Percentiles rank a stretch among this genome's conserved stretches.
Evolutionary conservation across 1,140 invertebrate species (phyloP).

Genomic region (Leptoteleia sp.): DNA sequence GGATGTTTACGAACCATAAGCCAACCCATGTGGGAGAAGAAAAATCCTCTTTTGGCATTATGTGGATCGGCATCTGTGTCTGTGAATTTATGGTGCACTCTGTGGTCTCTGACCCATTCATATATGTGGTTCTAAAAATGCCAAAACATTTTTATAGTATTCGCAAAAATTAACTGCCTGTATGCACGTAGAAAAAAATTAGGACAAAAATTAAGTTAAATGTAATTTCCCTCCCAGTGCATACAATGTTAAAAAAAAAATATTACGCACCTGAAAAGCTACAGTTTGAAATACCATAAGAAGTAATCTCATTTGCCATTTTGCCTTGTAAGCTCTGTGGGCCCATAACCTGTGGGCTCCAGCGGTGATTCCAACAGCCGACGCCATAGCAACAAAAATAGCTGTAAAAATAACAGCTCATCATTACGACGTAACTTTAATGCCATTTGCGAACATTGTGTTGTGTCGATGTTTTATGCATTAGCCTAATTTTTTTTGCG

Average conservation of each 20-base stretch:
- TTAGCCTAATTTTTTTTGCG: too few species aligned
- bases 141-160: too few species aligned
- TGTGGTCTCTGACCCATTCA: slow-evolving; percentile 91
- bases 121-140: slow-evolving; percentile 85
- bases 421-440: too few species aligned
- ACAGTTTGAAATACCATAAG: slow-evolving; percentile 89
- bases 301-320: slow-evolving; percentile 88
- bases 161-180: too few species aligned
- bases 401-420: too few species aligned
- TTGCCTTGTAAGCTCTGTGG: slow-evolving; percentile 93
- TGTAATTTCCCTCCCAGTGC: too few species aligned
- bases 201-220: too few species aligned
- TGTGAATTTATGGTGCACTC: slow-evolving; percentile 95
- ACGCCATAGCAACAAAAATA: slow-evolving; percentile 71
- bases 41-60: slow-evolving; percentile 92
- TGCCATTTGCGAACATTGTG: too few species aligned
- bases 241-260: slow-evolving; percentile 6
- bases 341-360: slow-evolving; percentile 95
- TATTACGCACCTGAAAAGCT: slow-evolving; percentile 86
- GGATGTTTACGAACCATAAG: slow-evolving; percentile 92
- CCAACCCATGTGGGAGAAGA: slow-evolving; percentile 97
- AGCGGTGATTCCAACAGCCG: slow-evolving; percentile 89
- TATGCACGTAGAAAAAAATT: too few species aligned
- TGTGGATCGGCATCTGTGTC: slow-evolving; percentile 96
- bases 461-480: too few species aligned